A percentile compares a stretch with the other conserved stretches of the same genome.
Conservation (phyloP, 2,888 invertebrate genomes). For the Agriotes lineatus region DNA sequence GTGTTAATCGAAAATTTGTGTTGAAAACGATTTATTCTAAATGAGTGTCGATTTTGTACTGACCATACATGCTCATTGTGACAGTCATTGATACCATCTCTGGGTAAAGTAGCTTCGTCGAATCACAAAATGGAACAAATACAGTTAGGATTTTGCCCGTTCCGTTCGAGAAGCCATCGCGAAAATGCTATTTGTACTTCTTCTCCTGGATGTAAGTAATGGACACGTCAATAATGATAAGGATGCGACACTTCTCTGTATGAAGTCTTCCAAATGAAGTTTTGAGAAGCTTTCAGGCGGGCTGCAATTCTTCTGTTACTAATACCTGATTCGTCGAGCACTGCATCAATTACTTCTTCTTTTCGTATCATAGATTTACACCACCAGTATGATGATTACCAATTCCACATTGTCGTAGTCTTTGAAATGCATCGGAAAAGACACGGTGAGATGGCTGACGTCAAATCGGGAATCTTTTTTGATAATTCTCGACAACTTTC, state of each 20-base stretch:
- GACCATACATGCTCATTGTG: not conserved
- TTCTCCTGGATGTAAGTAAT: constrained; percentile 23
- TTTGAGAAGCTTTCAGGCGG: constrained; percentile 1
- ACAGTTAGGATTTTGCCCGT: not conserved
- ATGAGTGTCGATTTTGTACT: not conserved
- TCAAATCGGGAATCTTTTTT: too few species aligned
- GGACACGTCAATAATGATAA: constrained; percentile 22
- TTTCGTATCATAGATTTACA: too few species aligned
- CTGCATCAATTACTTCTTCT: too few species aligned
- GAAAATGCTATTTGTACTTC: constrained; percentile 7
- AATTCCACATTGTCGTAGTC: too few species aligned
- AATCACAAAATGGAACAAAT: not conserved
- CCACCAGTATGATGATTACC: too few species aligned
- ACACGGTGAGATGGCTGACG: too few species aligned
- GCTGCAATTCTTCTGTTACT: not conserved
- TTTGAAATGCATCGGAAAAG: too few species aligned
- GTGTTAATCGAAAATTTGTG: too few species aligned
- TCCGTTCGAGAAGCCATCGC: too few species aligned
- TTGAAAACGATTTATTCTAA: too few species aligned
- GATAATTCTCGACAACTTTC: too few species aligned
- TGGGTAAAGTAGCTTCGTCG: not conserved
- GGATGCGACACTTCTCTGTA: constrained; percentile 14
- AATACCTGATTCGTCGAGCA: too few species aligned
- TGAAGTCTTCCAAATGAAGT: constrained; percentile 11
- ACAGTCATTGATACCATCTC: not conserved